phyloP scores from a whole-genome alignment of 2,113 vertebrate species.

The Panurus biarmicus region DNA sequence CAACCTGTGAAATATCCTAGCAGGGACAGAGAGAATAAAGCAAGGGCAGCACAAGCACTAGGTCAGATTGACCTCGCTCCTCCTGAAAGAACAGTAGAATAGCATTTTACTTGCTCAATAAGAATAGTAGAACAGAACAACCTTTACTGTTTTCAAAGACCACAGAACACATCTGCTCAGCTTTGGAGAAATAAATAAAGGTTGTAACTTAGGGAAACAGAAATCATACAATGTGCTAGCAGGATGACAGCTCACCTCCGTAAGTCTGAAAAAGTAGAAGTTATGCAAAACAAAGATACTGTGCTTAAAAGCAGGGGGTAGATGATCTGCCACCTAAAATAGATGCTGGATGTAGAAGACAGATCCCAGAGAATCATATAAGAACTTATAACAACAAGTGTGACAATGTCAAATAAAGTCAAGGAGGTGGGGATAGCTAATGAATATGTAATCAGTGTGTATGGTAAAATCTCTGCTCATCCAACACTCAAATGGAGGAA shows the following conservation, averaged over 20 bases:
- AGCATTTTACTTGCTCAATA: neutral
- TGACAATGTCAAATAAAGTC: neutral
- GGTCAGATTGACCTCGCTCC: neutral
- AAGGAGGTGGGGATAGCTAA: neutral
- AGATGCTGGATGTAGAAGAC: neutral
- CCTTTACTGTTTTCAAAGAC: neutral
- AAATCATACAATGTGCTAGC: neutral
- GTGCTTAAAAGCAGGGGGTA: neutral
- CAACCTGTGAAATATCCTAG: neutral
- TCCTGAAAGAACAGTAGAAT: neutral
- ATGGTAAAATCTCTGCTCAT: neutral
- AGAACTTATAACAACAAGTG: neutral
- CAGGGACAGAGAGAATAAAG: neutral
- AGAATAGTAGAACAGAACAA: neutral
- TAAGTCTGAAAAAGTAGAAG: neutral
- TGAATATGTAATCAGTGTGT: neutral
- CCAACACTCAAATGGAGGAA: neutral
- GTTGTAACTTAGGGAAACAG: neutral
- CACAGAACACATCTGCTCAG: neutral
- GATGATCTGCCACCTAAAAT: neutral
- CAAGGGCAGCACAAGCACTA: neutral
- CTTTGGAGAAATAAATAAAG: neutral
- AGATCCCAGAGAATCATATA: neutral
- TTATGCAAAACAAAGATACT: neutral
- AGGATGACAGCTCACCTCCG: neutral